Evolutionary conservation across 2,797 vertebrate species (phyloP).

Genomic region (Scolopax bukidnonensis): DNA sequence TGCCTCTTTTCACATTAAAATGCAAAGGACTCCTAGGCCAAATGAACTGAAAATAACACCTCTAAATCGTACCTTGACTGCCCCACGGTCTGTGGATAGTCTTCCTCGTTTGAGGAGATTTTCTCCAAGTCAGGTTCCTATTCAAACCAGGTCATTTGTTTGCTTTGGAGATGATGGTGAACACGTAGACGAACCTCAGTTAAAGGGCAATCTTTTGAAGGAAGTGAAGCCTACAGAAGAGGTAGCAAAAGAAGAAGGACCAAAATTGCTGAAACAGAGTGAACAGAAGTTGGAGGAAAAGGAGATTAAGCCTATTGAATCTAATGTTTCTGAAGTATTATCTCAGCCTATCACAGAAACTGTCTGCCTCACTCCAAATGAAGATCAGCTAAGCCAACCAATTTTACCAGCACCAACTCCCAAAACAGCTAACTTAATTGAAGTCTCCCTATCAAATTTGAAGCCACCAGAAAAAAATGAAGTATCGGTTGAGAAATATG

Average conservation of each 20-base stretch:
- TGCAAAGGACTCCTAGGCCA: slow-evolving; percentile 88
- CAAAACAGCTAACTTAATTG: slow-evolving; percentile 86
- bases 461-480: slow-evolving; percentile 85
- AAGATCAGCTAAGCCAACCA: slow-evolving; percentile 80
- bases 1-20: slow-evolving; percentile 88
- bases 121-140: slow-evolving; percentile 89
- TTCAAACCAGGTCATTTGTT: slow-evolving; percentile 87
- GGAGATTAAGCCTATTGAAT: slow-evolving; percentile 82
- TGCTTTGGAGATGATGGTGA: slow-evolving; percentile 88
- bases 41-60: slow-evolving; percentile 93
- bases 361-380: slow-evolving; percentile 84
- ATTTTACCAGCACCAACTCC: slow-evolving; percentile 70
- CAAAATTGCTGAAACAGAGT: slow-evolving; percentile 14
- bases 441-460: slow-evolving; percentile 91
- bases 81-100: slow-evolving; percentile 95
- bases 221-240: slow-evolving; percentile 67
- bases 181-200: slow-evolving; percentile 58
- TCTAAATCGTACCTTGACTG: slow-evolving; percentile 91
- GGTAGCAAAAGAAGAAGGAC: slow-evolving; percentile 60
- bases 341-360: slow-evolving; percentile 88
- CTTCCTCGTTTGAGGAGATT: slow-evolving; percentile 93
- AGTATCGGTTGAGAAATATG: slow-evolving; percentile 76
- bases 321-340: slow-evolving; percentile 88
- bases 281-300: slow-evolving; percentile 57
- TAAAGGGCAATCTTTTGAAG: slow-evolving; percentile 70